Evolutionary conservation across 2,888 invertebrate species (phyloP).

Genomic region (Nysson spinosus): DNA sequence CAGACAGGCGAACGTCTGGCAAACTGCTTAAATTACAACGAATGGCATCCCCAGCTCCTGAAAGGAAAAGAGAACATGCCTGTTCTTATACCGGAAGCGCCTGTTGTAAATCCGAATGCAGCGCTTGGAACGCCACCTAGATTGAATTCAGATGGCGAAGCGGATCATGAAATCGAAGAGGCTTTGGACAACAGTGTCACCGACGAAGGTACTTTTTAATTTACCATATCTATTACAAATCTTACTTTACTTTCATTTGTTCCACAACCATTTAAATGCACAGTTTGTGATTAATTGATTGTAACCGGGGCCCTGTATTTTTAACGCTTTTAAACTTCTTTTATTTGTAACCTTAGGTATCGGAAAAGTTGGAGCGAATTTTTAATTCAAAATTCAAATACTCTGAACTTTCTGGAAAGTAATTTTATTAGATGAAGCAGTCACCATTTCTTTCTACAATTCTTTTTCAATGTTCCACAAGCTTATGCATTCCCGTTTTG

Average conservation of each 20-base stretch:
- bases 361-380: too few relatives aligned
- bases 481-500: too few relatives aligned
- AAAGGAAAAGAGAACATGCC: constrained; percentile 72
- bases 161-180: constrained; percentile 72
- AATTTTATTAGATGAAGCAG: too few relatives aligned
- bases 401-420: too few relatives aligned
- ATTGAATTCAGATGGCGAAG: constrained; percentile 74
- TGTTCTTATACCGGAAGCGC: constrained; percentile 74
- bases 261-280: too few relatives aligned
- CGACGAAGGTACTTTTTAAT: constrained; percentile 66
- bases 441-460: too few relatives aligned
- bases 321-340: too few relatives aligned
- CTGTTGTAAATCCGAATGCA: constrained; percentile 76
- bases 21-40: constrained; percentile 19
- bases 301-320: too few relatives aligned
- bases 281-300: too few relatives aligned
- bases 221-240: neutral
- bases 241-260: neutral
- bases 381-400: too few relatives aligned
- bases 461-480: too few relatives aligned
- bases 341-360: too few relatives aligned
- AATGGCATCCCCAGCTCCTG: constrained; percentile 42
- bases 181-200: constrained; percentile 68
- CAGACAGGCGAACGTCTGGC: constrained; percentile 25
- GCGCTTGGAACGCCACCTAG: constrained; percentile 75